Evolutionary conservation across 2,113 vertebrate genomes (phyloP).

Genomic region (Microtus ochrogaster): DNA sequence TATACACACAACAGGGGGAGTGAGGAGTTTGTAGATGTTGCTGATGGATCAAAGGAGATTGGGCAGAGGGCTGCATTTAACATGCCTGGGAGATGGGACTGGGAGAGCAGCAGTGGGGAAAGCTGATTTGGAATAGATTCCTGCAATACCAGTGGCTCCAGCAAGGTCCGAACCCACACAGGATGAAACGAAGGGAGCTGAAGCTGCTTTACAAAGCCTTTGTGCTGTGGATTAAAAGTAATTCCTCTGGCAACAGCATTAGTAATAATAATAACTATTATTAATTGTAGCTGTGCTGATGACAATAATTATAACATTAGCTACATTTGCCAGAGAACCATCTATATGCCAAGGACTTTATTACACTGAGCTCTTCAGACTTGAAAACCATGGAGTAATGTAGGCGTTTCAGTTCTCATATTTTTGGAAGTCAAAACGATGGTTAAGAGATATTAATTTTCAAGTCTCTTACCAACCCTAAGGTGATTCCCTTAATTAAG

Average conservation of each 20-base stretch:
- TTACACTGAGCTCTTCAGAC: slow-evolving; percentile 32
- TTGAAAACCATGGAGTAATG: not conserved
- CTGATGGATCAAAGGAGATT: not conserved
- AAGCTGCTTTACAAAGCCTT: not conserved
- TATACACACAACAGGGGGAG: not conserved
- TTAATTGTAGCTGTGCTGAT: slow-evolving; percentile 31
- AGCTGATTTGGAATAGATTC: too few relatives aligned
- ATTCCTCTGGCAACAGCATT: not conserved
- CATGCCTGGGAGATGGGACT: not conserved
- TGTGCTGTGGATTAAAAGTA: not conserved
- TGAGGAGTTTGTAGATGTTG: not conserved
- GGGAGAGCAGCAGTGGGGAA: not conserved
- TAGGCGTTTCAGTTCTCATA: not conserved
- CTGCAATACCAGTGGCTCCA: not conserved
- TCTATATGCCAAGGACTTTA: not conserved
- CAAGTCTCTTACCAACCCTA: too few relatives aligned
- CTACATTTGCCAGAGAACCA: slow-evolving; percentile 18
- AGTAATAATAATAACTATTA: not conserved
- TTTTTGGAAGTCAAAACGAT: slow-evolving; percentile 48
- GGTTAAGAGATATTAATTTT: slow-evolving; percentile 49
- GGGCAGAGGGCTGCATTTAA: too few relatives aligned
- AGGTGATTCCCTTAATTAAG: too few relatives aligned
- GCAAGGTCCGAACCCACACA: not conserved
- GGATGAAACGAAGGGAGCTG: not conserved
- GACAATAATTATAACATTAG: slow-evolving; percentile 55